These are phyloP conservation scores for Argyrosomus regius DNA, from an alignment of 2,797 vertebrate genomes.

Conservation along the genomic window DNA sequence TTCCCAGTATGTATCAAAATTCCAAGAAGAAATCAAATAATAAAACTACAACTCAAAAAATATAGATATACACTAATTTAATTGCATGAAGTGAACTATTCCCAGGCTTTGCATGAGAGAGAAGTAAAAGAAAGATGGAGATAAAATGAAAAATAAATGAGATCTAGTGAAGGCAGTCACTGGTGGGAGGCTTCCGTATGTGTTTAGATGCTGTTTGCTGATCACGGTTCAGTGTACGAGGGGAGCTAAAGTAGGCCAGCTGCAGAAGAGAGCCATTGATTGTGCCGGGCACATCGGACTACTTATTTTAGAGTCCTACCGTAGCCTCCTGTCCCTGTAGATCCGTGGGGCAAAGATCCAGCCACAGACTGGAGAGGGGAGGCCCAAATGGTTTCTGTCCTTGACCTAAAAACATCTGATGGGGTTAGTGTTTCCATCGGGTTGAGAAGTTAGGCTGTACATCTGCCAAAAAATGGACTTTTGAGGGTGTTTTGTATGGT, in stretches of 20 bases:
- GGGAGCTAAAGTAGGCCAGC: slow-evolving; percentile 66
- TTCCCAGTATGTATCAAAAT: slow-evolving; percentile 1
- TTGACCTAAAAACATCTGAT: slow-evolving; percentile 64
- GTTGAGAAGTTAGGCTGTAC: background rate
- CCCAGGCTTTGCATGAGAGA: slow-evolving; percentile 13
- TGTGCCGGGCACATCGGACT: slow-evolving; percentile 55
- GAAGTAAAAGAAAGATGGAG: slow-evolving; percentile 7
- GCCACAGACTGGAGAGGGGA: slow-evolving; percentile 21
- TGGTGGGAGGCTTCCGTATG: slow-evolving; percentile 34
- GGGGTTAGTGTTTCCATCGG: background rate
- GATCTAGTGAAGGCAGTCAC: slow-evolving; percentile 43
- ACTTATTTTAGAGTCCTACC: slow-evolving; percentile 68
- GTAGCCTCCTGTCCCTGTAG: slow-evolving; percentile 58
- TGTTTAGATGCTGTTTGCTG: slow-evolving; percentile 55
- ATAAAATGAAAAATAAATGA: slow-evolving; percentile 64
- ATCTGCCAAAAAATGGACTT: background rate
- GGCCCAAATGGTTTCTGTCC: slow-evolving; percentile 40
- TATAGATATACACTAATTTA: background rate
- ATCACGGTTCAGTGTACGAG: slow-evolving; percentile 42
- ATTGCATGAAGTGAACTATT: slow-evolving; percentile 25
- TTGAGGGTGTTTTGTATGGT: background rate
- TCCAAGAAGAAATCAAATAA: background rate
- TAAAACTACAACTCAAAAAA: background rate
- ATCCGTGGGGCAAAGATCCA: slow-evolving; percentile 54
- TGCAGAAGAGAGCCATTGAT: slow-evolving; percentile 62